These are phyloP conservation scores for Nyctereutes procyonoides DNA, from an alignment of 2,113 vertebrate genomes.

Conservation along the genomic window DNA sequence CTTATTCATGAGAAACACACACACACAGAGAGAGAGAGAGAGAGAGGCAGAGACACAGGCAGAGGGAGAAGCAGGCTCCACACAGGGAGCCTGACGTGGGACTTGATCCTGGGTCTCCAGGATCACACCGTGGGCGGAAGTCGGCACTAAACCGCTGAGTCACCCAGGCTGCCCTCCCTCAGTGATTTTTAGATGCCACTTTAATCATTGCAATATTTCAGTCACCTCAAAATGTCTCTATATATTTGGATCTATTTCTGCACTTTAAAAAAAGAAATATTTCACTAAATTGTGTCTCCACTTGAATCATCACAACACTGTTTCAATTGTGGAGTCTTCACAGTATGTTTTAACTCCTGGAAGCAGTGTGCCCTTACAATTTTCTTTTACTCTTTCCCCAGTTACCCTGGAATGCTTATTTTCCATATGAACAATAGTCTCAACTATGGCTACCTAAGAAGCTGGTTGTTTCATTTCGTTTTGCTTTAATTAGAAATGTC, in stretches of 20 bases:
- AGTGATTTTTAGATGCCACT: not conserved
- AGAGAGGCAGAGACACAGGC: too few species aligned
- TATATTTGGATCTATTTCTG: not conserved
- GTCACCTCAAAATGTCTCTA: not conserved
- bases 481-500: not conserved
- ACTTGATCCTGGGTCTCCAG: too few species aligned
- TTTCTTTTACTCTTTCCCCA: not conserved
- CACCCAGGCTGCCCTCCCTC: not conserved
- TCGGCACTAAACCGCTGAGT: not conserved
- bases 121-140: too few species aligned
- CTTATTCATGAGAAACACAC: too few species aligned
- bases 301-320: not conserved
- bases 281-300: not conserved
- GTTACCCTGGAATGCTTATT: not conserved
- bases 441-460: not conserved
- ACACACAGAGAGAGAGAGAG: too few species aligned
- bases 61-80: too few species aligned
- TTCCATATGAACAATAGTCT: not conserved
- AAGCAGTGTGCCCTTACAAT: not conserved
- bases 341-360: not conserved
- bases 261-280: not conserved
- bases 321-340: not conserved
- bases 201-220: not conserved
- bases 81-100: too few species aligned
- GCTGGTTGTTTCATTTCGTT: not conserved